Conservation (phyloP, 2,888 invertebrate genomes). For the Macrophya annulata region DNA sequence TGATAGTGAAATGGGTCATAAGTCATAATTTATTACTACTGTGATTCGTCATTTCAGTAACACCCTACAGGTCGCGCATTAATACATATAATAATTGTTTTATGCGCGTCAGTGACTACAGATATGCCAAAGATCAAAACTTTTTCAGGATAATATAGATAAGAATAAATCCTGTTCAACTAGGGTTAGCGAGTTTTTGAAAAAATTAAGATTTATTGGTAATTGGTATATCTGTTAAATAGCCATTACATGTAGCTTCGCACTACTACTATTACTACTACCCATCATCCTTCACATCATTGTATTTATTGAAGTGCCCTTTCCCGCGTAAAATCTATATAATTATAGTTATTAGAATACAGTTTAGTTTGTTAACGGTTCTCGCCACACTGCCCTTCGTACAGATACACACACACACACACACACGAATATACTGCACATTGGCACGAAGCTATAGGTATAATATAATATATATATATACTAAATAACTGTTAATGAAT, state of each 20-base stretch:
- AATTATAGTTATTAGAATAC: background rate
- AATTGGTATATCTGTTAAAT: background rate
- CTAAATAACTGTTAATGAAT: background rate
- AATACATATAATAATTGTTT: background rate
- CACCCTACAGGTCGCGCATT: background rate
- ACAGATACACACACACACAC: background rate
- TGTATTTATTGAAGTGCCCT: constrained; percentile 49
- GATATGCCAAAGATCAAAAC: background rate
- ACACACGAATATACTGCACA: background rate
- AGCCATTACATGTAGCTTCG: background rate
- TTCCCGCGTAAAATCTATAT: background rate
- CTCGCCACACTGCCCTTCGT: constrained; percentile 11
- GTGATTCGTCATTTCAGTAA: background rate
- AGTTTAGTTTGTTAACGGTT: constrained; percentile 2
- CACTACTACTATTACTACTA: background rate
- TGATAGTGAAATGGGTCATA: background rate
- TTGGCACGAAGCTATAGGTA: background rate
- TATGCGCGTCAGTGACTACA: background rate
- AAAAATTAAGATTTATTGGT: background rate
- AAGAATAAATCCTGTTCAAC: background rate
- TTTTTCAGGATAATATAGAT: background rate
- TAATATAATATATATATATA: too few relatives aligned
- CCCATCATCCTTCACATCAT: background rate
- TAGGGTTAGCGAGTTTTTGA: background rate
- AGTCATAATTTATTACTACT: background rate